Conservation (phyloP, 2,888 invertebrate genomes). For the Rhagonycha fulva region DNA sequence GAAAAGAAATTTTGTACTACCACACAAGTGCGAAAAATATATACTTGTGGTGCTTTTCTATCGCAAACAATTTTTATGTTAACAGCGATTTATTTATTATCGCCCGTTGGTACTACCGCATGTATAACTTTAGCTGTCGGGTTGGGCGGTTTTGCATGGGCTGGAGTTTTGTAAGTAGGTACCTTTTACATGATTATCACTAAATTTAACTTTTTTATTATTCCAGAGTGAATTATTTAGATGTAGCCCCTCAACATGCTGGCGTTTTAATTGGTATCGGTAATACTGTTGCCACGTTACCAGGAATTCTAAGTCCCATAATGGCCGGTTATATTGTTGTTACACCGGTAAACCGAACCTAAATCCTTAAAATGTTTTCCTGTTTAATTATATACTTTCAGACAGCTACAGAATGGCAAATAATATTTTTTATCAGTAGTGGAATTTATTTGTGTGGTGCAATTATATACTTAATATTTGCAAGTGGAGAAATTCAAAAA, state of each 20-base stretch:
- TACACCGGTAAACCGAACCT: conserved; percentile 59
- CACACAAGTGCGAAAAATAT: conserved; percentile 70
- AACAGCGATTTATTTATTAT: conserved; percentile 73
- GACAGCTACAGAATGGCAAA: conserved; percentile 70
- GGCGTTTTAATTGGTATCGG: conserved; percentile 90
- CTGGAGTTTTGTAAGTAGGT: conserved; percentile 77
- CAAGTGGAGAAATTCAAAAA: conserved; percentile 80
- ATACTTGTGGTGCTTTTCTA: conserved; percentile 76
- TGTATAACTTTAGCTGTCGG: conserved; percentile 88
- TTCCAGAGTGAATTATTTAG: conserved; percentile 79
- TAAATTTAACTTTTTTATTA: neutral
- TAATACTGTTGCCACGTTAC: conserved; percentile 88
- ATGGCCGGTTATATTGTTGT: conserved; percentile 79
- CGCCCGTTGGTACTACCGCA: conserved; percentile 71
- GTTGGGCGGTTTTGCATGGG: conserved; percentile 91
- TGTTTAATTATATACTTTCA: conserved; percentile 16
- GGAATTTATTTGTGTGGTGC: conserved; percentile 82
- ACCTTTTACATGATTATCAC: neutral
- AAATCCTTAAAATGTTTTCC: neutral
- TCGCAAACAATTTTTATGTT: conserved; percentile 87
- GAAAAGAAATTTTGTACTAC: conserved; percentile 67
- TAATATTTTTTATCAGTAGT: conserved; percentile 85
- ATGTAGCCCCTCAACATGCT: conserved; percentile 90
- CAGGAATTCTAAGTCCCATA: conserved; percentile 87
- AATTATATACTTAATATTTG: conserved; percentile 76